phyloP scores from a whole-genome alignment of 2,888 invertebrate genomes.

The Synergus gifuensis region DNA sequence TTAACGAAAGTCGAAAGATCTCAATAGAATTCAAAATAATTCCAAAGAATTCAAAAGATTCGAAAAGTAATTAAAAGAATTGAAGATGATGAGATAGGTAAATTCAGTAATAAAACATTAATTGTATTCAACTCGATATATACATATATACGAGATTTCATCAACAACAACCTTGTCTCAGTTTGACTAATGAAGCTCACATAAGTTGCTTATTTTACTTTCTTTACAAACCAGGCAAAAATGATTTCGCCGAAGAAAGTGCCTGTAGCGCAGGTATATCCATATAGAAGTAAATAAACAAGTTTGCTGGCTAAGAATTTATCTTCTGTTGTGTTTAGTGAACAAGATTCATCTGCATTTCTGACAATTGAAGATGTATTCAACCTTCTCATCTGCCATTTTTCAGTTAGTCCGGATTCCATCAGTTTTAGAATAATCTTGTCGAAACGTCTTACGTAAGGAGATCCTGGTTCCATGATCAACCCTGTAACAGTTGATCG shows the following conservation, averaged over 20 bases:
- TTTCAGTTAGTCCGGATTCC: background rate
- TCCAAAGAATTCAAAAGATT: no score
- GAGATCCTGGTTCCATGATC: conserved; percentile 16
- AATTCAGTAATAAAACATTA: no score
- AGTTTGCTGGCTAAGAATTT: background rate
- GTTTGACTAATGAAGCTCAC: no score
- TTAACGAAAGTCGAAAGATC: no score
- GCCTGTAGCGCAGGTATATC: background rate
- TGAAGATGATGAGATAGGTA: no score
- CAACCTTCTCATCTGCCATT: background rate
- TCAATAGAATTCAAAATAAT: no score
- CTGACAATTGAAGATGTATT: background rate
- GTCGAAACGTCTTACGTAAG: background rate
- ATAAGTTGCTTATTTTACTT: no score
- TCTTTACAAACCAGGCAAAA: background rate
- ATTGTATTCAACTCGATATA: no score
- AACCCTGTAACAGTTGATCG: background rate
- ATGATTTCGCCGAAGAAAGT: background rate
- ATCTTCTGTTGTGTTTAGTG: background rate
- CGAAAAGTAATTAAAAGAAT: no score
- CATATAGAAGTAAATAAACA: background rate
- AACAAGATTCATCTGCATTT: background rate
- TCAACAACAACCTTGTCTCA: background rate
- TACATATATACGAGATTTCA: no score
- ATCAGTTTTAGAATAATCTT: background rate